These are phyloP conservation scores for Dolichoris vasculosae DNA, from an alignment of 1,140 invertebrate genomes.

Conservation along the genomic window DNA sequence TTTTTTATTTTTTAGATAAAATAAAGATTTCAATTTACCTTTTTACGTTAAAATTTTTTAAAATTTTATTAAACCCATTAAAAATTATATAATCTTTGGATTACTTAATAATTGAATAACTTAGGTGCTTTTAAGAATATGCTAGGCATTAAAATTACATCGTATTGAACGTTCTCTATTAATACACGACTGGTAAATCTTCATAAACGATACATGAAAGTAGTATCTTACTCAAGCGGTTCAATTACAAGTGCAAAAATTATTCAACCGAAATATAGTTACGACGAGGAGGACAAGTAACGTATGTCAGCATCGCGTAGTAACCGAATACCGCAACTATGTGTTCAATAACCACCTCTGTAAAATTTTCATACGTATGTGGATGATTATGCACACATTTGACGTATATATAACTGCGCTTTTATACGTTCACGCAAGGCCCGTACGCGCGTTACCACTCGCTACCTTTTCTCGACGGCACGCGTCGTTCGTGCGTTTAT, in stretches of 20 bases:
- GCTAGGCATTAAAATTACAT: no score
- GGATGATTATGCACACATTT: not conserved
- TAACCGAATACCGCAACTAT: not conserved
- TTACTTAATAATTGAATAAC: not conserved
- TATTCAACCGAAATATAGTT: no score
- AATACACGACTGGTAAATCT: not conserved
- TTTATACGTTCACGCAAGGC: not conserved
- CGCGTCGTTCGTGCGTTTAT: constrained; percentile 11
- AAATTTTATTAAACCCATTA: no score
- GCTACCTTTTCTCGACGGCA: constrained; percentile 42
- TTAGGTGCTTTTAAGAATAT: not conserved
- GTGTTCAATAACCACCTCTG: not conserved
- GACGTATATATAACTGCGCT: not conserved
- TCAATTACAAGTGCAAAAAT: not conserved
- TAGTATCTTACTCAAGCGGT: no score
- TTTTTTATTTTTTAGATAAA: no score
- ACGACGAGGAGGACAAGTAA: not conserved
- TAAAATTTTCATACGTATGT: not conserved
- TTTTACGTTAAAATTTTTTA: no score
- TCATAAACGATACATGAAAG: not conserved
- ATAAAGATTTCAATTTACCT: no score
- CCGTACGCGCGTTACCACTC: not conserved
- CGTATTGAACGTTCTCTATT: not conserved
- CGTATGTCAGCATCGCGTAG: not conserved
- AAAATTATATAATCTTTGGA: no score